Evolutionary conservation across 2,797 vertebrate genomes (phyloP), one percentile per base, ranked within the genome.

Genomic region (Sardinella longiceps): DNA sequence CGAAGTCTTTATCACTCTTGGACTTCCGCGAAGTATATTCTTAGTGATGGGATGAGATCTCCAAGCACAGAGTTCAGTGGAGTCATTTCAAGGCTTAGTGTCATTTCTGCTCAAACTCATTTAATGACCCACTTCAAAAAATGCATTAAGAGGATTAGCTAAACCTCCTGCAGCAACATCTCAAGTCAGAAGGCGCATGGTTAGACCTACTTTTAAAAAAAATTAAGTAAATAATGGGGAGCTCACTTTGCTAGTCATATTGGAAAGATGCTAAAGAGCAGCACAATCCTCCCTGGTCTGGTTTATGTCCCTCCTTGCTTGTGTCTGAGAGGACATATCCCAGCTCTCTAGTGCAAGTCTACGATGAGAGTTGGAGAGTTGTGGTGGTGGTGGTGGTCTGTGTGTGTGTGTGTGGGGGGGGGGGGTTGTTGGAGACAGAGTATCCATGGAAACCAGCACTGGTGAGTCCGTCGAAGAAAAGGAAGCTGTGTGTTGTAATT

Each of bases 381-480:
- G n/a, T n/a, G n/a, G n/a, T n/a, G n/a, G n/a, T n/a, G n/a, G n/a
- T n/a, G n/a, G n/a, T n/a, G n/a, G n/a, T n/a, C n/a, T 23, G 20
- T 43, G 43, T 43, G 53, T 20, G 50, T 46, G 45, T 9, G 48
- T 50, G 48, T 50, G 51, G 2, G 53, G 20, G 53, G 20, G 89
- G 87, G 92, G 88, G 89, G 89, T 80, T 83, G 89, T 87, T 74
- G 84, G 87, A 91, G 92, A 93, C 87, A 14, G 89, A 12, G 87
- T 96, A 92, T 92, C 95, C 94, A 95, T 95, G 94, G 95, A 94
- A 95, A 96, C 94, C 87, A 87, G 91, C 53, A 80, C 87, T 91
- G 89, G 88, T 85, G 87, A 93, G 90, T 90, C 88, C 91, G 74
- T 86, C 48, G 90, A 91, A 90, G 83, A 87, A 88, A 91, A 90